Evolutionary conservation across 1,140 invertebrate species (phyloP), one percentile per base, ranked within the genome.

Genomic region (Conus ventricosus): DNA sequence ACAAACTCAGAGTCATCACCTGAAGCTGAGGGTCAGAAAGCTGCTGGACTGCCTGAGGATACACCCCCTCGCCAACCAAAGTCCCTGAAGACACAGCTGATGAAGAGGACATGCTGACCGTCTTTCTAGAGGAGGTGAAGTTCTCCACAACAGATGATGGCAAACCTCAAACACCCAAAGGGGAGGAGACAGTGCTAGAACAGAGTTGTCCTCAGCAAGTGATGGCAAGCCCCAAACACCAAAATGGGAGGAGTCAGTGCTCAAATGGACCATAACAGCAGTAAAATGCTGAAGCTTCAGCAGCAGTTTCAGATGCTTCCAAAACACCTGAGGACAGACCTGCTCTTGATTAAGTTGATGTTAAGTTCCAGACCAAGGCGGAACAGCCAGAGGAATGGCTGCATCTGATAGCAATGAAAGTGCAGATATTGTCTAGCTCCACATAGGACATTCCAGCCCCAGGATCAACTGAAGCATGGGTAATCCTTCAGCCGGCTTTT

Each of bases 101-200:
- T 4, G 76, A 27, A 78, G 76, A 78, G 39, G 76, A 78, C 76
- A 78, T 78, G 5, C 17, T 27, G 1, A 78, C 76, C 25, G 76
- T 78, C 25, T 78, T 78, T 51, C 39, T 78, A 51, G 76, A 78
- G 76, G 76, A 78, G 25, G 76, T 78, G 25, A 78, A 78, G 76
- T 78, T 78, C 76, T 78, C 76, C 76, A 78, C 76, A 13, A 39
- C 76, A 78, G 76, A 78, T 51, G 76, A 78, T 23, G 76, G 76
- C 25, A 78, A 78, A 51, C 76, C 76, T 39, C 25, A 13, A 25
- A 51, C 76, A 27, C 76, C 67, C 3, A 71, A 71, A 10, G 6
- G 11, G 67, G 23, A 71, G 67, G 0, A 20, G 67, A n/a, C 67
- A 71, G 17, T 71, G 11, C 67, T 5, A 71, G 13, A 71, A 71